Percentiles rank a stretch among this genome's conserved stretches.
Conservation (phyloP, 2,888 invertebrate species). For the Leucophora obtusa region DNA sequence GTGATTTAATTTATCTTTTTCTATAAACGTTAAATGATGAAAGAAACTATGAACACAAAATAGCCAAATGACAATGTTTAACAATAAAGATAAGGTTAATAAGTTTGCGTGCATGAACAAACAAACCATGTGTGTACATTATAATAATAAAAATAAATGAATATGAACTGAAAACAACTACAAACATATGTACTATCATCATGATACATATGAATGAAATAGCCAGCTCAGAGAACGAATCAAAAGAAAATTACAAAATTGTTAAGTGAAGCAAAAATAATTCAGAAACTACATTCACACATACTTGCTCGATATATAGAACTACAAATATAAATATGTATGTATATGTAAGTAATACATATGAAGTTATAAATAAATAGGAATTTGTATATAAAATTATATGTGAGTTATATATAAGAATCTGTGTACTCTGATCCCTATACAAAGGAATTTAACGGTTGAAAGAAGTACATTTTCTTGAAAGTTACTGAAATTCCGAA, state of each 20-base stretch:
- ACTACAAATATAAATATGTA: too few relatives aligned
- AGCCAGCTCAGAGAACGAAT: constrained; percentile 8
- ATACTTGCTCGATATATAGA: neutral
- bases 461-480: too few relatives aligned
- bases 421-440: neutral
- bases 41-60: neutral
- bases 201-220: too few relatives aligned
- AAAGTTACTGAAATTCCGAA: too few relatives aligned
- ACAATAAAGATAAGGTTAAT: constrained; percentile 29
- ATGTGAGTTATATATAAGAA: neutral
- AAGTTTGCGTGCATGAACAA: constrained; percentile 4
- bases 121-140: constrained; percentile 23
- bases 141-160: constrained; percentile 24
- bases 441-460: too few relatives aligned
- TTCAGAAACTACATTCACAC: constrained; percentile 26
- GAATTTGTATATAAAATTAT: too few relatives aligned
- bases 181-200: neutral
- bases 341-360: too few relatives aligned
- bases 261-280: constrained; percentile 62
- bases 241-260: constrained; percentile 56
- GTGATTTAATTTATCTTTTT: too few relatives aligned
- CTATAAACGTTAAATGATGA: too few relatives aligned
- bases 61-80: neutral
- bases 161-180: constrained; percentile 2
- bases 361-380: constrained; percentile 3